These are phyloP conservation scores for Vidua chalybeata DNA, from an alignment of 2,113 vertebrate genomes.

Conservation along the genomic window DNA sequence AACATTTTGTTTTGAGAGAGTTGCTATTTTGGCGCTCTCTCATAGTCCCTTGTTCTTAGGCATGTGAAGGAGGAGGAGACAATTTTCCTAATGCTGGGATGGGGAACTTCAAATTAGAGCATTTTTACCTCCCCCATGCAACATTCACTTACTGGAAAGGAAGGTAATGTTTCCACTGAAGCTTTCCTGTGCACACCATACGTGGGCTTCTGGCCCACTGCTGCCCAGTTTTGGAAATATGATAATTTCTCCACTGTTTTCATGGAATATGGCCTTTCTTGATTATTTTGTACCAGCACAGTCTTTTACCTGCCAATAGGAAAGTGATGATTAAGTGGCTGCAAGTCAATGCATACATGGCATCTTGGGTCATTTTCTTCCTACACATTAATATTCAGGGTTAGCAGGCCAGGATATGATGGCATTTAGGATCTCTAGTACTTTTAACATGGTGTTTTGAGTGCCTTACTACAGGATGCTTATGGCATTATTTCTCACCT, in stretches of 20 bases:
- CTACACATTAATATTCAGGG: not conserved
- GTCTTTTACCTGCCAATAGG: not conserved
- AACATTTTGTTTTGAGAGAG: not conserved
- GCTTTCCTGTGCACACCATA: not conserved
- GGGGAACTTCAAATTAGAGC: not conserved
- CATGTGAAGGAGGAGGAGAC: not conserved
- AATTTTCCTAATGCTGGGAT: not conserved
- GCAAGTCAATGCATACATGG: not conserved
- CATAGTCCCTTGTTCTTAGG: not conserved
- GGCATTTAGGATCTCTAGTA: not conserved
- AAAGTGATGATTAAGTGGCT: not conserved
- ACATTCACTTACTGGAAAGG: not conserved
- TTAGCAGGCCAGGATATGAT: not conserved
- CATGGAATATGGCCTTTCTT: not conserved
- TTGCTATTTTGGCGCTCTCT: fast-evolving
- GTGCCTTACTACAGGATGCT: not conserved
- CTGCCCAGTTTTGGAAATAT: not conserved
- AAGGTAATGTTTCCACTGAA: not conserved
- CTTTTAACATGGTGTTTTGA: not conserved
- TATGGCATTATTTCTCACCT: not conserved
- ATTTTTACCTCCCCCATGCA: not conserved
- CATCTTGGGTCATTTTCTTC: not conserved
- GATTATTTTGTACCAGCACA: not conserved
- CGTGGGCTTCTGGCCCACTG: not conserved
- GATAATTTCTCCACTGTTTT: not conserved